Conservation (phyloP, 2,888 invertebrate species). For the Philhelius pedissequus region DNA sequence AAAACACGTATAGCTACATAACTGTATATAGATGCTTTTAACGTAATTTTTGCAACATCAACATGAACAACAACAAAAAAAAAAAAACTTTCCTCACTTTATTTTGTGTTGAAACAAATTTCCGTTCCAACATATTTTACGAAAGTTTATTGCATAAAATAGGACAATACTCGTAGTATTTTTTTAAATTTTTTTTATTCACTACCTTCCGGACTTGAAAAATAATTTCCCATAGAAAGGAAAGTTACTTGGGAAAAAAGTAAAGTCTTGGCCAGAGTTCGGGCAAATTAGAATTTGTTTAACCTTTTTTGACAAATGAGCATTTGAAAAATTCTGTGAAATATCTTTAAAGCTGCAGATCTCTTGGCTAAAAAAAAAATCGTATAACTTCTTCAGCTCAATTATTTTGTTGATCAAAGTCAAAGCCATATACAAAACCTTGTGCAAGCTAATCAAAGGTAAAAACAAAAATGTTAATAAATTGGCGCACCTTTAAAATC, state of each 20-base stretch:
- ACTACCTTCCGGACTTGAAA: background rate
- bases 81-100: background rate
- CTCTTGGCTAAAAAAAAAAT: no score
- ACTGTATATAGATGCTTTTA: background rate
- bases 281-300: background rate
- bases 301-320: background rate
- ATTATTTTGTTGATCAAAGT: background rate
- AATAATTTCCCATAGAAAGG: background rate
- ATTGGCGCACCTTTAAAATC: background rate
- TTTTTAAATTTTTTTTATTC: background rate
- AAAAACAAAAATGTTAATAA: background rate
- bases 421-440: background rate
- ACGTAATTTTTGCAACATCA: background rate
- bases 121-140: conserved; percentile 18
- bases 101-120: conserved; percentile 13
- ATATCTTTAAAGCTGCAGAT: no score
- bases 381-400: background rate
- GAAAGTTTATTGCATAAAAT: conserved; percentile 19
- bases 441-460: background rate
- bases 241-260: background rate
- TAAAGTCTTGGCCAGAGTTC: background rate
- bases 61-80: no score
- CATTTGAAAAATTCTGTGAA: background rate
- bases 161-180: conserved; percentile 1
- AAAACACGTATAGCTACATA: no score